Percentiles rank a stretch among this genome's conserved stretches.
These are phyloP conservation scores for Chiloscyllium plagiosum DNA, from an alignment of 2,113 vertebrate species.

Conservation along the genomic window DNA sequence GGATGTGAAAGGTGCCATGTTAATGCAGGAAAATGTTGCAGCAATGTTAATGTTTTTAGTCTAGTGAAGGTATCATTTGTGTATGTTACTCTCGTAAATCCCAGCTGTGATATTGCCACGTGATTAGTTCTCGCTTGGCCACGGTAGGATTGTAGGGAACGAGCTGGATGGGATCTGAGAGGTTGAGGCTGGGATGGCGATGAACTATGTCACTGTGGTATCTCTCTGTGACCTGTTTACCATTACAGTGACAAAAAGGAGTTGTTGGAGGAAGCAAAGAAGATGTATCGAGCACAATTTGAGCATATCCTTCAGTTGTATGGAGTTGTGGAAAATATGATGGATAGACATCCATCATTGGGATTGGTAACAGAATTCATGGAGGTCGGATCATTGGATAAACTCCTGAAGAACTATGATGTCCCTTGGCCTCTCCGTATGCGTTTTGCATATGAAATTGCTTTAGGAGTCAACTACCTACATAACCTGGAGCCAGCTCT, in stretches of 20 bases:
- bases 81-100: neutral
- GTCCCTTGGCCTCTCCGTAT: slow-evolving; percentile 32
- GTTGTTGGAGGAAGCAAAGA: neutral
- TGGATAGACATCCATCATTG: neutral
- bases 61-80: neutral
- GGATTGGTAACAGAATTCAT: slow-evolving; percentile 17
- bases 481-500: slow-evolving; percentile 37
- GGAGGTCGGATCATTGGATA: slow-evolving; percentile 21
- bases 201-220: neutral
- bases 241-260: neutral
- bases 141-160: neutral
- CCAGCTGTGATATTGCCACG: neutral
- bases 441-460: slow-evolving; percentile 35
- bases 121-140: neutral
- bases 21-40: neutral
- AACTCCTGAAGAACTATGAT: neutral
- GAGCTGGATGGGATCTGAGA: neutral
- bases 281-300: slow-evolving; percentile 7
- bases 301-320: neutral
- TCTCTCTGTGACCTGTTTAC: neutral
- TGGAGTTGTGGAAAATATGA: neutral
- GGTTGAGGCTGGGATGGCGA: neutral
- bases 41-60: neutral
- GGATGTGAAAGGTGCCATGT: neutral
- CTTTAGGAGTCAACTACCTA: slow-evolving; percentile 39